Conservation (phyloP, 2,113 vertebrate species). For the Acanthochromis polyacanthus region DNA sequence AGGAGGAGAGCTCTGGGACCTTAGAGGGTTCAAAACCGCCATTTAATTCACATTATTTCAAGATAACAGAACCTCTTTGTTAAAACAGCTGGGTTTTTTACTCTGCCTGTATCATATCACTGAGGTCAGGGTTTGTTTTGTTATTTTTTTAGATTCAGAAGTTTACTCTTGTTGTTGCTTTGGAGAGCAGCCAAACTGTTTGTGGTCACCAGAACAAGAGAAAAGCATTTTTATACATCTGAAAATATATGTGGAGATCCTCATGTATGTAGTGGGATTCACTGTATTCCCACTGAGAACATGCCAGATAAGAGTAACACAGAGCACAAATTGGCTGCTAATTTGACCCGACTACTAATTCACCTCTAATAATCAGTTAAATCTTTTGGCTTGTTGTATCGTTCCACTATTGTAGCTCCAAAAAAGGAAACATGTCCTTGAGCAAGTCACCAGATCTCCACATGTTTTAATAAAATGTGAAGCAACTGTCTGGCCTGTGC, state of each 20-base stretch:
- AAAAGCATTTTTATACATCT: too few relatives aligned
- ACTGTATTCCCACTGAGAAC: not conserved
- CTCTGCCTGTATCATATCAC: too few relatives aligned
- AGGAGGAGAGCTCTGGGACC: too few relatives aligned
- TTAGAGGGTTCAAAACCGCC: too few relatives aligned
- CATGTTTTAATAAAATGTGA: constrained; percentile 33
- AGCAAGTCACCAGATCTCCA: constrained; percentile 22
- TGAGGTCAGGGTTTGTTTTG: too few relatives aligned
- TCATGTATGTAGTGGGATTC: not conserved
- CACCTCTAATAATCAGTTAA: constrained; percentile 25
- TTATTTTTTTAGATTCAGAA: too few relatives aligned
- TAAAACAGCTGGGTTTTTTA: too few relatives aligned
- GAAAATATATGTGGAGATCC: not conserved
- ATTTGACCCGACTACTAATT: constrained; percentile 16
- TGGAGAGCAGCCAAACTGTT: too few relatives aligned
- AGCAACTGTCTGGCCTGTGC: constrained; percentile 11
- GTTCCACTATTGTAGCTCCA: constrained; percentile 20
- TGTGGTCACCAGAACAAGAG: too few relatives aligned
- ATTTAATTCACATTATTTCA: too few relatives aligned
- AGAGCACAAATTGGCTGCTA: not conserved
- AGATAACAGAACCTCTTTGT: too few relatives aligned
- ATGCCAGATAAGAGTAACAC: constrained; percentile 1
- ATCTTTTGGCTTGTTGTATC: constrained; percentile 16
- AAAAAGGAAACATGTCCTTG: constrained; percentile 29
- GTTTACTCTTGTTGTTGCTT: too few relatives aligned